phyloP scores from a whole-genome alignment of 2,113 vertebrate species.

The Raja brachyura region DNA sequence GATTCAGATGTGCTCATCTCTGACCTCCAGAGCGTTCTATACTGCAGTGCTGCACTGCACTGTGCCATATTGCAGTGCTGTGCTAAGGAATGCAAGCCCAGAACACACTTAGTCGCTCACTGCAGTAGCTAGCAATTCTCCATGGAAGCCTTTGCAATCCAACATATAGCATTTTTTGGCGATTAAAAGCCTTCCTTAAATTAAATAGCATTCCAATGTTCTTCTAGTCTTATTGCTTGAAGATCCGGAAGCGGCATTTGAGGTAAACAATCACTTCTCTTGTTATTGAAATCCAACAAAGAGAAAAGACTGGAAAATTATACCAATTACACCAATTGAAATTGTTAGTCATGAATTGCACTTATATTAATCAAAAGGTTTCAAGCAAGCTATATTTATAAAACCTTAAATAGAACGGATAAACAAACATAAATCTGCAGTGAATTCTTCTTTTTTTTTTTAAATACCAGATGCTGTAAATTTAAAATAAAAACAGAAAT shows the following conservation, averaged over 20 bases:
- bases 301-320: background rate
- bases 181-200: background rate
- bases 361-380: background rate
- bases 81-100: too few species aligned
- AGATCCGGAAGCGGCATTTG: background rate
- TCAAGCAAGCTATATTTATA: background rate
- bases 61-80: too few species aligned
- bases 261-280: background rate
- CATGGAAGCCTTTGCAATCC: background rate
- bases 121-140: too few species aligned
- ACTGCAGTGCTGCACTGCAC: too few species aligned
- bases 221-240: background rate
- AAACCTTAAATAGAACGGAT: background rate
- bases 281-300: background rate
- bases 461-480: too few species aligned
- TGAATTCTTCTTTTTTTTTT: background rate
- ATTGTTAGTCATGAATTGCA: background rate
- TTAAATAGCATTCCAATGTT: background rate
- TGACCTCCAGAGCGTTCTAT: too few species aligned
- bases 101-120: too few species aligned
- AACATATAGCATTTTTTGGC: background rate
- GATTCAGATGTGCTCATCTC: too few species aligned
- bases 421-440: background rate
- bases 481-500: too few species aligned
- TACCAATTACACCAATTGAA: background rate